These are phyloP conservation scores for Sebastes miniatus DNA, from an alignment of 2,797 vertebrate species.

Conservation along the genomic window DNA sequence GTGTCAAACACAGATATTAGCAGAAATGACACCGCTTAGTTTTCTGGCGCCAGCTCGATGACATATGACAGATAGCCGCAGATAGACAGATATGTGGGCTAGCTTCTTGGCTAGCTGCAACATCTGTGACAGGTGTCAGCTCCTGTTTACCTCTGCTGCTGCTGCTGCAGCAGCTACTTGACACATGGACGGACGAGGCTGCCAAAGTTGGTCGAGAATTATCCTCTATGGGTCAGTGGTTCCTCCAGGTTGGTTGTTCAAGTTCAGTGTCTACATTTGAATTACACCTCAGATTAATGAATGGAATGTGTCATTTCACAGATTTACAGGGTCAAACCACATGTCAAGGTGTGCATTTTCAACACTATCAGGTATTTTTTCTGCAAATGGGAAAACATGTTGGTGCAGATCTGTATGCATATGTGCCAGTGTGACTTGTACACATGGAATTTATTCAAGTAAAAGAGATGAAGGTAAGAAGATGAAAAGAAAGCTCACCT, in stretches of 20 bases:
- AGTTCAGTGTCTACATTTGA: slow-evolving; percentile 14
- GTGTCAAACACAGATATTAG: slow-evolving; percentile 54
- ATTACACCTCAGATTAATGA: not conserved
- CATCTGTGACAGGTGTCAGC: slow-evolving; percentile 77
- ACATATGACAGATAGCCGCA: slow-evolving; percentile 64
- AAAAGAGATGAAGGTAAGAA: slow-evolving; percentile 12
- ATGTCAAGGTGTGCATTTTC: not conserved
- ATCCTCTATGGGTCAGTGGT: slow-evolving; percentile 31
- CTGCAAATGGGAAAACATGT: not conserved
- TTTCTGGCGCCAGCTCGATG: slow-evolving; percentile 50
- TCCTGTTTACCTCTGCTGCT: slow-evolving; percentile 60
- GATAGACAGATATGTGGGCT: slow-evolving; percentile 56
- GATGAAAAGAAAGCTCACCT: slow-evolving; percentile 22
- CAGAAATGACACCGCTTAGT: slow-evolving; percentile 58
- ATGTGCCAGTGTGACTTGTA: not conserved
- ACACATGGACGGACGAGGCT: slow-evolving; percentile 41
- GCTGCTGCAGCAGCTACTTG: not conserved
- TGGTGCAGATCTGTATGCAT: not conserved
- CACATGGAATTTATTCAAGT: slow-evolving; percentile 14
- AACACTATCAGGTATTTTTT: not conserved
- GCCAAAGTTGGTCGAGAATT: slow-evolving; percentile 46
- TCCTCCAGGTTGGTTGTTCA: slow-evolving; percentile 16
- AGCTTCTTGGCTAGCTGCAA: slow-evolving; percentile 57
- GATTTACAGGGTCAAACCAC: not conserved
- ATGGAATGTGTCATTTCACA: not conserved